Evolutionary conservation across 2,797 vertebrate genomes (phyloP).

Genomic region (Typhlichthys eigenmanni): DNA sequence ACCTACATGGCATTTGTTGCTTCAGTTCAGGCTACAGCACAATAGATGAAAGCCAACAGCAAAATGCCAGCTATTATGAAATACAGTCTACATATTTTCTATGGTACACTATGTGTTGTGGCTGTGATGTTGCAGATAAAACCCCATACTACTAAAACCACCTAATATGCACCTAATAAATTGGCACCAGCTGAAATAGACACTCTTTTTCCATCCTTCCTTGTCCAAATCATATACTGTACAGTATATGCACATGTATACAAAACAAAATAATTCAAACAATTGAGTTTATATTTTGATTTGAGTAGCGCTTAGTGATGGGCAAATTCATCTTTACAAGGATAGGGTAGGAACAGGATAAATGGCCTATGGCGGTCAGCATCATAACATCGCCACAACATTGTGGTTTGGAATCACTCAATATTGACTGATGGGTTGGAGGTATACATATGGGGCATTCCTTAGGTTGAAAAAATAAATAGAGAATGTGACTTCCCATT

Average conservation of each 20-base stretch:
- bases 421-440: constrained; percentile 37
- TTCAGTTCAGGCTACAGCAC: constrained; percentile 16
- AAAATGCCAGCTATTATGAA: constrained; percentile 5
- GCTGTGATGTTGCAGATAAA: constrained; percentile 14
- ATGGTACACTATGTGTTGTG: not conserved
- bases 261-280: constrained; percentile 47
- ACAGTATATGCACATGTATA: constrained; percentile 20
- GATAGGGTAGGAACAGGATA: constrained; percentile 16
- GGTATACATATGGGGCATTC: constrained; percentile 71
- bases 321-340: constrained; percentile 61
- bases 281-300: constrained; percentile 50
- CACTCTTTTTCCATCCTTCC: constrained; percentile 29
- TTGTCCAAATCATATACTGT: constrained; percentile 48
- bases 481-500: constrained; percentile 50
- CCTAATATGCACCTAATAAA: constrained; percentile 46
- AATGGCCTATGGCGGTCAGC: constrained; percentile 21
- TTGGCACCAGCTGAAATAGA: constrained; percentile 58
- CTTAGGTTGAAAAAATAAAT: constrained; percentile 60
- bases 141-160: constrained; percentile 14
- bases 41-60: not conserved
- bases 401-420: constrained; percentile 42
- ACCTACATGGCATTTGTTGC: not conserved
- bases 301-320: constrained; percentile 34
- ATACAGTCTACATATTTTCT: constrained; percentile 6
- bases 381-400: constrained; percentile 38